Base-by-base conservation (phyloP, 2,113 vertebrate species). In the Patagioenas fasciata region DNA sequence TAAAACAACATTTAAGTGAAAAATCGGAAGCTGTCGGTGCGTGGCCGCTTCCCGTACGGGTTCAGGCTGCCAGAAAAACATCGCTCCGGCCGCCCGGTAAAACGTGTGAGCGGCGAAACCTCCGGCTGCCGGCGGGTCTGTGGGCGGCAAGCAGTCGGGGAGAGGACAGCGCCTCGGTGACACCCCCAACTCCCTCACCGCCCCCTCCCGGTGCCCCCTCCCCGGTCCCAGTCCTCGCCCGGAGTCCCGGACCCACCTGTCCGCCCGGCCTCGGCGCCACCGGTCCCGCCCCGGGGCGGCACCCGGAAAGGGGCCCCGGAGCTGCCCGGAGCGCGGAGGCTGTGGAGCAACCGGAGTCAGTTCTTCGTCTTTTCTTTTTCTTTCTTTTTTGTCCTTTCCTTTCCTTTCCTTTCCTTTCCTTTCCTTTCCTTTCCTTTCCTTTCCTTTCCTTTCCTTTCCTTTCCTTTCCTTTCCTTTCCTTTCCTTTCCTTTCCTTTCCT, bases 11-110 rank as follows among this genome's bases (percentile, higher is more conserved):
- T 0, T 3, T 3, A 2, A 32, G 10, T 0, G 29, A 21, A 48
- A 34, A 29, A 25, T 0, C 3, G 5, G 28, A 13, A 13, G 28
- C 29, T 32, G 36, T 4, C 2, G 16, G 4, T 8, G 10, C 17
- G 5, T 5, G n/a, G 26, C 47, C 5, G 5, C 58, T 44, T 2
- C 15, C 29, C 2, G 2, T 0, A 5, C 3, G 7, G 9, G 5
- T 20, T 29, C 13, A 11, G 58, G 34, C 38, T 38, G 58, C 26
- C 18, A 2, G 24, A 13, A 40, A 44, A 42, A 4, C 20, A 5
- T 1, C 21, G 4, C n/a, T 8, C 10, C 51, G 8, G 5, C 23
- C 9, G 8, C 40, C 16, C 9, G 25, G n/a, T 10, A 5, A 12
- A n/a, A 26, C 20, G 6, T 7, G 9, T 7, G 12, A 38, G 24